Base-by-base conservation (phyloP, 2,888 invertebrate genomes). In the Quadroppia sp. region DNA sequence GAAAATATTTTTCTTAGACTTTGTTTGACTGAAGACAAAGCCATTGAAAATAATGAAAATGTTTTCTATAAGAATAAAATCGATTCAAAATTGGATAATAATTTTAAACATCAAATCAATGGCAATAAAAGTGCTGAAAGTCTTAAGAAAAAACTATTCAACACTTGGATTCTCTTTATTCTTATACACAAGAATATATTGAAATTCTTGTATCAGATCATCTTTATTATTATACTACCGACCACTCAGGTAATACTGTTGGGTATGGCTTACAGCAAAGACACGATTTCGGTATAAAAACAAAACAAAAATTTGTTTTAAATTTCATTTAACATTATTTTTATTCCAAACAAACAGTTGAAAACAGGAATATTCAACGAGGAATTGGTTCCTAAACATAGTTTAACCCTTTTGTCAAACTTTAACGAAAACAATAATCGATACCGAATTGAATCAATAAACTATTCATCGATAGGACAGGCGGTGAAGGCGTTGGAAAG, bases 171-270 rank as follows among this genome's bases (percentile, higher is more conserved):
- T 23, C 61, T 72, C 3, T 23, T 72, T 1, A 64, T 40, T n/a
- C 36, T 72, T 25, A 48, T 72, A 1, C 61, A 72, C 25, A 59
- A 61, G 25, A 72, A 72, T 32, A 61, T 72, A 6, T 17, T 40
- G 15, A 72, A 72, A 59, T 72, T 72, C 32, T 71, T 67, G 11
- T 36, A 64, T 40, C 28, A 36, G 23, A 36, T 30, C 20, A 32
- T 72, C 23, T 30, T 72, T n/a, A 72, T 72, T 45, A 28, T 72
- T 23, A 28, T 59, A 23, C 59, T 72, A 36, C 72, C 72, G 17
- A 61, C 72, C 56, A 72, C 72, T 25, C 72, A 72, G 30, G 72
- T 61, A 40, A 42, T 72, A 42, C 36, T 72, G 17, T 72, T 40
- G 23, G 61, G 72, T 64, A 20, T 59, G 13, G 59, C 40, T 36